phyloP scores from a whole-genome alignment of 2,888 invertebrate species.

The Eupeodes luniger region DNA sequence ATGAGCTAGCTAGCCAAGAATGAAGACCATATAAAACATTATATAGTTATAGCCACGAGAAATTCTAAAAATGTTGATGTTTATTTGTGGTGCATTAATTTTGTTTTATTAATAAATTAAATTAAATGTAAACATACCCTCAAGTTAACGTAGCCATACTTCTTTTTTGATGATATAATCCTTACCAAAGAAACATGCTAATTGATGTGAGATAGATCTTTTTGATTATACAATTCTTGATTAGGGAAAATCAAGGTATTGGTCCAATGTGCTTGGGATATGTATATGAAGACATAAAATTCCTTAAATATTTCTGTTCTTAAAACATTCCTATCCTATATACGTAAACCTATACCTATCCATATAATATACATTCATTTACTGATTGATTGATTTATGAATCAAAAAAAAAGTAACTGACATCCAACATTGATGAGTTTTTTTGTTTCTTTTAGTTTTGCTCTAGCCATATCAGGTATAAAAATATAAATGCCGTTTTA shows the following conservation, averaged over 20 bases:
- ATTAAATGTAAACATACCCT: background rate
- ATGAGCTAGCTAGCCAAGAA: too few species aligned
- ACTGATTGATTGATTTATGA: constrained; percentile 75
- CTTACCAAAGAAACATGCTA: constrained; percentile 73
- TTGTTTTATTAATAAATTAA: background rate
- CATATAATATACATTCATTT: background rate
- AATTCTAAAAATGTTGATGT: background rate
- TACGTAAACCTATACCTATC: background rate
- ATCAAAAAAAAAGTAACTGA: constrained; percentile 58
- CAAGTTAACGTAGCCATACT: background rate
- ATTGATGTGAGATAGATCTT: constrained; percentile 67
- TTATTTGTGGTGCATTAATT: constrained; percentile 61
- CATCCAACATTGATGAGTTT: constrained; percentile 53
- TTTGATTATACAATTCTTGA: constrained; percentile 16
- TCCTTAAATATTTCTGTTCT: constrained; percentile 28
- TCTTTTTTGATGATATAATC: background rate
- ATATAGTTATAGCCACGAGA: too few species aligned
- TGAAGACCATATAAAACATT: too few species aligned
- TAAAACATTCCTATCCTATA: background rate
- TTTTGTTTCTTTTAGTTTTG: constrained; percentile 32
- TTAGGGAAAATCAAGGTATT: background rate
- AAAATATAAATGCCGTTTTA: background rate
- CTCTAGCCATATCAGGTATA: background rate
- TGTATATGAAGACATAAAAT: constrained; percentile 67
- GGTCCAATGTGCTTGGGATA: background rate